Conservation (phyloP, 2,888 invertebrate species). For the Nephrotoma guestfalica region DNA sequence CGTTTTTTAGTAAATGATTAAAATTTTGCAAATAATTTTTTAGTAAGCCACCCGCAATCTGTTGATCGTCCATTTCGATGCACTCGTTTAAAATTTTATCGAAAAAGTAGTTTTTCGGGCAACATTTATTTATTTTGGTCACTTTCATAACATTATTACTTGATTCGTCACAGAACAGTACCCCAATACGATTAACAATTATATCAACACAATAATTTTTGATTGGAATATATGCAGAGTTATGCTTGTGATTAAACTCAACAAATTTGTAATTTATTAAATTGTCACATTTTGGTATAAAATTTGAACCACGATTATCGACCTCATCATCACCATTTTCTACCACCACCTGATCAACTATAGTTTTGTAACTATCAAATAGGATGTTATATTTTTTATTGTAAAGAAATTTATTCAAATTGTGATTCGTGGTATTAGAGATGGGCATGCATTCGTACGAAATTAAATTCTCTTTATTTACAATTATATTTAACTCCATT, state of each 20-base stretch:
- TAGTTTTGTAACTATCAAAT: neutral
- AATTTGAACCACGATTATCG: neutral
- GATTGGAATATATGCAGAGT: neutral
- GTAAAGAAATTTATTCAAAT: neutral
- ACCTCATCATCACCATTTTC: neutral
- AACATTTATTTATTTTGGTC: neutral
- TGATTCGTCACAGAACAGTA: neutral
- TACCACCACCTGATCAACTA: neutral
- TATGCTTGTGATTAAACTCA: neutral
- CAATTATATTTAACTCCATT: neutral
- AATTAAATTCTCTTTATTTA: neutral
- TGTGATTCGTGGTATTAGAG: neutral
- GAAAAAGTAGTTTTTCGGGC: neutral
- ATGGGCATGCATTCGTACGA: neutral
- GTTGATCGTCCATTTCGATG: neutral
- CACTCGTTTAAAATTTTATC: neutral
- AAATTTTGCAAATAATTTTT: neutral
- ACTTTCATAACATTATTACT: neutral
- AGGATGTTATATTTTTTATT: neutral
- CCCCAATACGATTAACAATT: neutral
- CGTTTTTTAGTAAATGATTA: neutral
- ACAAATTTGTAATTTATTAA: neutral
- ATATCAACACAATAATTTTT: neutral
- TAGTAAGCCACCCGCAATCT: neutral
- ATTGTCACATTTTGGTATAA: neutral